These are phyloP conservation scores for Sycophila texana DNA, from an alignment of 2,888 invertebrate species.

Conservation along the genomic window DNA sequence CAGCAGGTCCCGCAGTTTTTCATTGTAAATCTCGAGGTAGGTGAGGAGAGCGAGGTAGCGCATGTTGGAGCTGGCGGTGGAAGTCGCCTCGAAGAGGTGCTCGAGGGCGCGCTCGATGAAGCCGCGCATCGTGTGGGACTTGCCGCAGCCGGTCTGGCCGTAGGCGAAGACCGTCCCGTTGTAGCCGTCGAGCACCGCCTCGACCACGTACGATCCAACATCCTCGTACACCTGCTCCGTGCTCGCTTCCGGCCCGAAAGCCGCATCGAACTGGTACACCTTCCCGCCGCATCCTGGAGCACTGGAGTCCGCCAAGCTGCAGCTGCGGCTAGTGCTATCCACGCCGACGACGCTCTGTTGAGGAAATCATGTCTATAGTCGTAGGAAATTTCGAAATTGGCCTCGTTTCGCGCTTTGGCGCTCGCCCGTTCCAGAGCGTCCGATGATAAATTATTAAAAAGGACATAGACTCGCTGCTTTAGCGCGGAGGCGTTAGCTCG, in stretches of 20 bases:
- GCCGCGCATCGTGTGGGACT: constrained; percentile 88
- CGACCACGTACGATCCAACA: constrained; percentile 78
- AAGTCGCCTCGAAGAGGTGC: constrained; percentile 91
- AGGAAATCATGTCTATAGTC: neutral
- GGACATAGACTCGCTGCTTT: neutral
- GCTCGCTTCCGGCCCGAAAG: constrained; percentile 85
- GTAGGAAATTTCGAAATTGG: too few relatives aligned
- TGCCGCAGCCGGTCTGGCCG: constrained; percentile 94
- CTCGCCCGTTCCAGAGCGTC: too few relatives aligned
- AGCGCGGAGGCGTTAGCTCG: neutral
- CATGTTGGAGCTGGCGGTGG: constrained; percentile 81
- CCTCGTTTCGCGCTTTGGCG: too few relatives aligned
- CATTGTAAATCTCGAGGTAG: constrained; percentile 91
- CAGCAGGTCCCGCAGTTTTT: constrained; percentile 85
- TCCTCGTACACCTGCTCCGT: constrained; percentile 93
- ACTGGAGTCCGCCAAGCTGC: constrained; percentile 76
- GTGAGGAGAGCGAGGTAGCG: constrained; percentile 85
- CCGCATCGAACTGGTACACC: constrained; percentile 84
- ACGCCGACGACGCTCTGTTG: constrained; percentile 82
- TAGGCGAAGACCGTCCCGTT: constrained; percentile 96
- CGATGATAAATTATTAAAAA: constrained; percentile 24
- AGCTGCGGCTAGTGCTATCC: constrained; percentile 78
- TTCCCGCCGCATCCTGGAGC: constrained; percentile 61
- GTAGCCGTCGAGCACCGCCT: constrained; percentile 93
- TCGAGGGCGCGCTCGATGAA: constrained; percentile 90